Percentiles rank a stretch among this genome's conserved stretches.
Evolutionary conservation across 2,888 invertebrate species (phyloP).

Genomic region (Phaedon cochleariae): DNA sequence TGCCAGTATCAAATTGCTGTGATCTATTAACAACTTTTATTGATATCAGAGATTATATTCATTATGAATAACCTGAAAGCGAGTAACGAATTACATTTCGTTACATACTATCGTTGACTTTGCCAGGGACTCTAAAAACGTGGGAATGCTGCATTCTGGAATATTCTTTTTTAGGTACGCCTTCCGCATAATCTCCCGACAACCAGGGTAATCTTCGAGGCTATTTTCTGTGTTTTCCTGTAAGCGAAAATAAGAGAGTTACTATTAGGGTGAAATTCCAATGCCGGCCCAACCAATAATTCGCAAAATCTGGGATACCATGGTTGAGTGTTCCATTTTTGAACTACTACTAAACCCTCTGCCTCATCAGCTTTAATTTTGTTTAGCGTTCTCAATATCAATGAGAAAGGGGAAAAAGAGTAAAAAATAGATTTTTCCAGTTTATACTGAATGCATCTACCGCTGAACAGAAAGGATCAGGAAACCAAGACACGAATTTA

Average conservation of each 20-base stretch:
- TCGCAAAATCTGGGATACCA: conserved; percentile 41
- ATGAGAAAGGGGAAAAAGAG: no score
- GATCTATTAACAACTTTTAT: no score
- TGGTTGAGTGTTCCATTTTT: conserved; percentile 35
- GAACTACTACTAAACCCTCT: conserved; percentile 46
- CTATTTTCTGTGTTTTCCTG: conserved; percentile 3
- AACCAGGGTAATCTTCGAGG: conserved; percentile 6
- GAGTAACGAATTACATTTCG: no score
- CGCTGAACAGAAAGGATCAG: conserved; percentile 37
- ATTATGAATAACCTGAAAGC: no score
- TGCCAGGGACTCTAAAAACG: no score
- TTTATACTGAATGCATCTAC: conserved; percentile 46
- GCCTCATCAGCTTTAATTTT: conserved; percentile 48
- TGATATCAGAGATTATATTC: no score
- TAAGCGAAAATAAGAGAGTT: conserved; percentile 11
- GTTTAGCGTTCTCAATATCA: conserved; percentile 39
- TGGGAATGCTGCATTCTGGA: conserved; percentile 32
- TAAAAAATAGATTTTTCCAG: conserved; percentile 36
- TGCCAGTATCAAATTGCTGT: no score
- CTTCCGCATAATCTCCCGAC: conserved; percentile 17
- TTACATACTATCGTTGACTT: no score
- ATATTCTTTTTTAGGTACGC: conserved; percentile 33
- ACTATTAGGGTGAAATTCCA: background rate
- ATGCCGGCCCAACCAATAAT: background rate
- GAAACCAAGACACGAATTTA: conserved; percentile 40